phyloP scores from a whole-genome alignment of 2,113 vertebrate genomes.

The Panurus biarmicus region DNA sequence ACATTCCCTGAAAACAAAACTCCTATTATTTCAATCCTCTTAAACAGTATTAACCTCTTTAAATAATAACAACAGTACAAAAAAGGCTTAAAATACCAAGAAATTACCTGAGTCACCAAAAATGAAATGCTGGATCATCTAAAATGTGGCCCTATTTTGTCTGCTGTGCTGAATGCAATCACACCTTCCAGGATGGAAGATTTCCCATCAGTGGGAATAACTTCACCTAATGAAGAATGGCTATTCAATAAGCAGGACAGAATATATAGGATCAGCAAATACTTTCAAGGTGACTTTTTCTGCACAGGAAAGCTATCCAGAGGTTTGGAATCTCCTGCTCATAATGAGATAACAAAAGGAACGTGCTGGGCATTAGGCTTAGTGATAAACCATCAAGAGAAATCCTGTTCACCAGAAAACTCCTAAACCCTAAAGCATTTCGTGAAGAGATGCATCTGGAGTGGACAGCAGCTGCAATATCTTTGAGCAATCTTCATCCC shows the following conservation, averaged over 20 bases:
- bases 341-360: not conserved
- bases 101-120: not conserved
- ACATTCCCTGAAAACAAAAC: not conserved
- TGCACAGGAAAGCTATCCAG: not conserved
- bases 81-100: not conserved
- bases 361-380: not conserved
- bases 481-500: not conserved
- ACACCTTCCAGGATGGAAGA: not conserved
- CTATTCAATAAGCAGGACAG: not conserved
- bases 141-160: not conserved
- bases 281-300: not conserved
- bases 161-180: not conserved
- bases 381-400: not conserved
- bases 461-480: not conserved
- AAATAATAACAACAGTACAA: not conserved
- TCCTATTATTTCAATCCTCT: not conserved
- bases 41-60: not conserved
- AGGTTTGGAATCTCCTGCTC: not conserved
- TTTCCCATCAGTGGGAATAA: not conserved
- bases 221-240: not conserved
- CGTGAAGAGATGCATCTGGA: not conserved
- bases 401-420: not conserved
- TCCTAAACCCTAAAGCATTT: not conserved
- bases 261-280: not conserved
- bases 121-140: not conserved